These are phyloP conservation scores for Leptoteleia sp. DNA, from an alignment of 1,140 invertebrate species.

Conservation along the genomic window DNA sequence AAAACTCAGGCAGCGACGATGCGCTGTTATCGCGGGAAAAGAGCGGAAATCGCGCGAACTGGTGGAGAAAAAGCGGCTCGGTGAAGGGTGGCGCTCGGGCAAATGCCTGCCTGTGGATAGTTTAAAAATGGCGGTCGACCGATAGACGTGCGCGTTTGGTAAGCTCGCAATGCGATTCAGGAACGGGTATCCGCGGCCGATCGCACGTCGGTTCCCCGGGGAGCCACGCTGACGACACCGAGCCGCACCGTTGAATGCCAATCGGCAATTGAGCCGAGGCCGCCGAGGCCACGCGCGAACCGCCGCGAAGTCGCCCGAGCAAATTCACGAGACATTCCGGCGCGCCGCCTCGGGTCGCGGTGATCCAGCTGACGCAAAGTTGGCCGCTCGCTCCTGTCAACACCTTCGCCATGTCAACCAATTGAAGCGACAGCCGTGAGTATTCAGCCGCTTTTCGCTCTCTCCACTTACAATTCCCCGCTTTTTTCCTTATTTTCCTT, in stretches of 20 bases:
- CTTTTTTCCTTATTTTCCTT: no score
- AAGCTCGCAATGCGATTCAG: constrained; percentile 55
- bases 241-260: background rate
- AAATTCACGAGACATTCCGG: constrained; percentile 29
- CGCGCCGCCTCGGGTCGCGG: constrained; percentile 17
- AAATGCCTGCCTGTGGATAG: constrained; percentile 75
- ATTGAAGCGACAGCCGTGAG: constrained; percentile 19
- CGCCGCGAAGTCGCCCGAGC: constrained; percentile 7
- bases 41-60: constrained; percentile 12
- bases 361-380: constrained; percentile 17
- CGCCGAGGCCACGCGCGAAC: background rate
- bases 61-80: constrained; percentile 14
- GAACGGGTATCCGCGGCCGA: background rate
- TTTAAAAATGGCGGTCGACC: constrained; percentile 79
- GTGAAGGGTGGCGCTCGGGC: constrained; percentile 62
- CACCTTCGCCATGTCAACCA: constrained; percentile 21
- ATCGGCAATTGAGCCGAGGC: no score
- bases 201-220: constrained; percentile 3
- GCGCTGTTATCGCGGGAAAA: no score
- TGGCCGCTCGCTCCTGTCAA: constrained; percentile 22
- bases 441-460: no score
- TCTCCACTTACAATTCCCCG: no score
- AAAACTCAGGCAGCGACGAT: no score
- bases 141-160: constrained; percentile 70
- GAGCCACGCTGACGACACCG: background rate